Evolutionary conservation across 2,888 invertebrate species (phyloP), one percentile per base, ranked within the genome.

Genomic region (Agriopis marginaria): DNA sequence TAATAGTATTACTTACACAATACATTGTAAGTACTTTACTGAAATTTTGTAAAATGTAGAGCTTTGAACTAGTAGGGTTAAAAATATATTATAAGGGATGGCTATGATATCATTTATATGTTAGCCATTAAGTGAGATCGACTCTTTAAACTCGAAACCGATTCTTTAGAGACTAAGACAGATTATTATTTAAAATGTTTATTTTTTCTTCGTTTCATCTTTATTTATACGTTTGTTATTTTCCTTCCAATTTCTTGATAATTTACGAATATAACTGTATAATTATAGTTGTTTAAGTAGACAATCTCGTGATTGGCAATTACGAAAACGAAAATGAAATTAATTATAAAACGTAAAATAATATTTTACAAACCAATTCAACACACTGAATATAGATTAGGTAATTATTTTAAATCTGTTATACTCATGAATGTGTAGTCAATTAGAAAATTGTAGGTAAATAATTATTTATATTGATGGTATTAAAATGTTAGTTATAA

Each of bases 401-500:
- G n/a, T n/a, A 17, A 8, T 55, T 42, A 55, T 55, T 42, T 56
- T 6, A 10, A 56, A 56, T 56, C 11, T 56, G 42, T 47, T 63
- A 55, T 12, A 59, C 39, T 59, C 45, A 58, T 82, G 68, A 83
- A 80, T 84, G 83, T 83, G 82, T 86, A 87, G 85, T 73, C 71
- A 72, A 77, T 76, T 83, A 84, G 80, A 72, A 56, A 74, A 40
- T 73, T 75, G 75, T 72, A 68, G 44, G 39, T 40, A 50, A 40
- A 23, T 61, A 61, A 76, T 40, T 79, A 79, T 75, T 58, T 59
- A 62, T 70, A 60, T 74, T 44, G 77, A 75, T 72, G 73, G 76
- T 82, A 85, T 81, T 81, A 59, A 79, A 84, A 79, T 83, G 76
- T 86, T 86, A 88, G 85, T 75, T 78, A 32, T 32, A 80, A 83